Evolutionary conservation across 2,113 vertebrate species (phyloP).

Genomic region (Aegithalos caudatus): DNA sequence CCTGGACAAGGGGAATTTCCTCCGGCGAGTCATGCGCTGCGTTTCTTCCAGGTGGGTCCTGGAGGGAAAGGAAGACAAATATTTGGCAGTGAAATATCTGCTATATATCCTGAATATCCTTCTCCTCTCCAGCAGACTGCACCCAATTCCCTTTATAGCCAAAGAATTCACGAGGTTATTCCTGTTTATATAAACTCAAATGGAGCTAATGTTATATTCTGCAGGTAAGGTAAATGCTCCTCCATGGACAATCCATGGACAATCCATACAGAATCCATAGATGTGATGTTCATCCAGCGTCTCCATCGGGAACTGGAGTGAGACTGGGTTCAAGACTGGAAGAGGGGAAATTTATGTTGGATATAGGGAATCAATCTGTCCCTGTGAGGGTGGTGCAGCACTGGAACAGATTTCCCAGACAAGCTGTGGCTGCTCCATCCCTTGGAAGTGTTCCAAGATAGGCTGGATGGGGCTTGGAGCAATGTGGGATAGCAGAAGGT

Average conservation of each 20-base stretch:
- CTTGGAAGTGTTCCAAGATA: background rate
- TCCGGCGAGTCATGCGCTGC: conserved; percentile 76
- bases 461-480: accelerated
- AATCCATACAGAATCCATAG: accelerated
- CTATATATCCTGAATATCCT: too few relatives aligned
- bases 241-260: accelerated
- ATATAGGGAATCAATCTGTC: background rate
- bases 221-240: accelerated
- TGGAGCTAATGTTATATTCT: accelerated
- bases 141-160: accelerated
- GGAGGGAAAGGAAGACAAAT: background rate
- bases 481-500: accelerated
- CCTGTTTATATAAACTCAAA: background rate
- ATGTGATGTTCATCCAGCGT: background rate
- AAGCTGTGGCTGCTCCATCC: background rate
- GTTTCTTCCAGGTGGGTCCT: conserved; percentile 87
- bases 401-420: background rate
- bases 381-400: background rate
- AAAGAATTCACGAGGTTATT: background rate
- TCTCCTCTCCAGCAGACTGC: background rate
- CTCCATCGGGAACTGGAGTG: background rate
- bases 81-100: accelerated
- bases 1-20: conserved; percentile 69
- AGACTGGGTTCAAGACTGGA: accelerated
- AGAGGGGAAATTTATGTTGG: background rate